Percentiles rank a stretch among this genome's conserved stretches.
Conservation (phyloP, 2,888 invertebrate species). For the Catocala fraxini region DNA sequence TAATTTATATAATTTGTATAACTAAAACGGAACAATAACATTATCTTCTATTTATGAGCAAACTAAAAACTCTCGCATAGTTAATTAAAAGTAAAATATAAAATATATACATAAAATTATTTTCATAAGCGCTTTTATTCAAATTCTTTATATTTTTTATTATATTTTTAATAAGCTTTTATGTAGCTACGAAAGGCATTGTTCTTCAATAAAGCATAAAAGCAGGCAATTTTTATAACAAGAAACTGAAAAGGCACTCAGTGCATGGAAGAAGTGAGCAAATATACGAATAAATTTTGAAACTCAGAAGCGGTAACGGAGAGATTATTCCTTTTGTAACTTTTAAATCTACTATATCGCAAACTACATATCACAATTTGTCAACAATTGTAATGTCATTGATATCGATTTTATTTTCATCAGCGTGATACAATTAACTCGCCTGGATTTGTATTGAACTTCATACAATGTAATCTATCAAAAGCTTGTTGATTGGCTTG, state of each 20-base stretch:
- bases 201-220: conserved; percentile 28
- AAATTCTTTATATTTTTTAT: not conserved
- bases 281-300: conserved; percentile 58
- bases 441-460: conserved; percentile 13
- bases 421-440: conserved; percentile 1
- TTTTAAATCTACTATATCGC: not conserved
- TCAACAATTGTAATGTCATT: not conserved
- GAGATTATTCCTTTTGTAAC: conserved; percentile 39
- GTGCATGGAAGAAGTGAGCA: conserved; percentile 47
- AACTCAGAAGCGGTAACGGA: conserved; percentile 45
- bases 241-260: conserved; percentile 51
- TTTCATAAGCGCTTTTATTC: not conserved
- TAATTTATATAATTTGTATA: too few relatives aligned
- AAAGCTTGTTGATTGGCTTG: conserved; percentile 38
- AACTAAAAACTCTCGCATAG: not conserved
- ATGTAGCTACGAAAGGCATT: conserved; percentile 9
- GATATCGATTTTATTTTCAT: conserved; percentile 2
- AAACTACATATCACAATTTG: not conserved
- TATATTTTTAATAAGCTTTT: conserved; percentile 7
- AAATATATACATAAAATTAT: not conserved
- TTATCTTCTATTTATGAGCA: too few relatives aligned
- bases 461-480: conserved; percentile 37
- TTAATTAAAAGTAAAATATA: not conserved
- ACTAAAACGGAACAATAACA: too few relatives aligned
- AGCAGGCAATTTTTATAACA: conserved; percentile 35